Evolutionary conservation across 2,888 invertebrate species (phyloP), one percentile per base, ranked within the genome.

Genomic region (Corythucha ciliata): DNA sequence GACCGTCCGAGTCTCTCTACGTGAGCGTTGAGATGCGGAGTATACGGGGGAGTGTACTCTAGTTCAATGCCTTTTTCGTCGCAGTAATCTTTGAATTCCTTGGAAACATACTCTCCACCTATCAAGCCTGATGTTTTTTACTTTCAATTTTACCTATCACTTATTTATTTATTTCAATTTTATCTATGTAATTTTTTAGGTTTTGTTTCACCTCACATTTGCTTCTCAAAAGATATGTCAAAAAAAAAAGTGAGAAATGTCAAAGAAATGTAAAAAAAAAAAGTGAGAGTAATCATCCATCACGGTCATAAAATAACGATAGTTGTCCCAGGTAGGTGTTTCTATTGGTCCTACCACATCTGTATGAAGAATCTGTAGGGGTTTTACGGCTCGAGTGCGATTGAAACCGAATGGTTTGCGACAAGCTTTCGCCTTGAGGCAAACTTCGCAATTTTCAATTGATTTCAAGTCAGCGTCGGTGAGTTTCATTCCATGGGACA

Each of bases 1-100:
- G 61, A 62, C 52, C 58, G 20, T 22, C 48, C 53, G 18, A 57
- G 16, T 10, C 56, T 34, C 50, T 59, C 60, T 6, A 55, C 53
- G n/a, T 52, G 51, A 7, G 57, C 54, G 52, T 59, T 59, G n/a
- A 55, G 27, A 36, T 57, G 47, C 8, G 55, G 57, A n/a, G 52
- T 37, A 40, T 57, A 48, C 3, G 58, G 54, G 12, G 55, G 25
- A 25, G 54, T 49, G 20, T 46, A 54, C 14, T 57, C 55, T n/a
- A 55, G n/a, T 20, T 49, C 18, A n/a, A 58, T 55, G 41, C 58
- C 52, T 45, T 48, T 57, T n/a, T 45, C 10, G 33, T 47, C 48
- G 52, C 52, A 53, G 49, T 56, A 47, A 25, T 53, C 7, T 39
- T 40, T 51, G 27, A 59, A n/a, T 33, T 53, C 44, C n/a, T 33